These are phyloP conservation scores for Digitonthophagus gazella DNA, from an alignment of 2,888 invertebrate genomes.

Conservation along the genomic window DNA sequence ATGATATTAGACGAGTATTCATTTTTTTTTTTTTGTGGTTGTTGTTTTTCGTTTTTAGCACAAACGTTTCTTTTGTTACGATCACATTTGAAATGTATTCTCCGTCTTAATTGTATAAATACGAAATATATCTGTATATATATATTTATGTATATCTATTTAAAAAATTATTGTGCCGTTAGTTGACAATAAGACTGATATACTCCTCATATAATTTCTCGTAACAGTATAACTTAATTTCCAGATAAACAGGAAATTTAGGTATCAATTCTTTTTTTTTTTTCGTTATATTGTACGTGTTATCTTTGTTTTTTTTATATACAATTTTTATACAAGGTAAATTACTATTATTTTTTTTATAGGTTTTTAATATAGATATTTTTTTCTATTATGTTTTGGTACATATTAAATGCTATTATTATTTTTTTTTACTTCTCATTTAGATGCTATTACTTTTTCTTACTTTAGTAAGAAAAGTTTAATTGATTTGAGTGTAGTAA, in stretches of 20 bases:
- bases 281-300: slow-evolving; percentile 5
- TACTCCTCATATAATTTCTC: slow-evolving; percentile 1
- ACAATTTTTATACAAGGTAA: neutral
- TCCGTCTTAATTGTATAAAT: slow-evolving; percentile 12
- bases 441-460: no score
- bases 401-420: no score
- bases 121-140: slow-evolving; percentile 16
- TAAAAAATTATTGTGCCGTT: slow-evolving; percentile 16
- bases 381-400: no score
- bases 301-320: slow-evolving; percentile 14
- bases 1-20: neutral
- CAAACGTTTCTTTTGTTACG: slow-evolving; percentile 9
- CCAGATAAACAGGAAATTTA: slow-evolving; percentile 16
- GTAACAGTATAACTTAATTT: slow-evolving; percentile 5
- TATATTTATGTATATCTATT: slow-evolving; percentile 14
- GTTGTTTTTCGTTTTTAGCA: slow-evolving; percentile 2
- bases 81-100: slow-evolving; percentile 12
- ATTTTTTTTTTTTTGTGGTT: neutral
- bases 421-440: no score
- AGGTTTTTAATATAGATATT: no score
- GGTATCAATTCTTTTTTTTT: neutral
- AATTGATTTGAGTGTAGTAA: no score
- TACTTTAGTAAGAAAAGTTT: no score
- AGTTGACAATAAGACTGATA: slow-evolving; percentile 15
- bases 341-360: slow-evolving; percentile 3